Percentiles rank a stretch among this genome's conserved stretches.
These are phyloP conservation scores for Trichogramma evanescens DNA, from an alignment of 2,888 invertebrate species.

Conservation along the genomic window DNA sequence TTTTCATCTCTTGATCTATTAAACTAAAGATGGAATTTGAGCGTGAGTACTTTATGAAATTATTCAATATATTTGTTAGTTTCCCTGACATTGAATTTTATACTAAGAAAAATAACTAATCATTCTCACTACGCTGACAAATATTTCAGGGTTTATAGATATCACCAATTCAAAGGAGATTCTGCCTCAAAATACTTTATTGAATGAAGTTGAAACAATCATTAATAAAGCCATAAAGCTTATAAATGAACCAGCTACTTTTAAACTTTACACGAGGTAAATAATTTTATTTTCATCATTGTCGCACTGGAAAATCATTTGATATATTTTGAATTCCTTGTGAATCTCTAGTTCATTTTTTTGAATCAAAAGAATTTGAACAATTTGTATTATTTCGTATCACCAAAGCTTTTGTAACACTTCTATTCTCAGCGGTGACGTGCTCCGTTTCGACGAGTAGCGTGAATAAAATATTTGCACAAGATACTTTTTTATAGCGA, in stretches of 20 bases:
- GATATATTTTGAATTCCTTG: too few species aligned
- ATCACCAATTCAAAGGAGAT: conserved; percentile 17
- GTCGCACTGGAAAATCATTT: neutral
- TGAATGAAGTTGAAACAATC: conserved; percentile 33
- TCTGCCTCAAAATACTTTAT: conserved; percentile 30
- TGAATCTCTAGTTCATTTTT: neutral
- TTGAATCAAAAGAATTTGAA: neutral
- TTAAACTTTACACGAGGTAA: conserved; percentile 38
- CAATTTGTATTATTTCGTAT: neutral
- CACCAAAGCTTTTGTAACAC: too few species aligned
- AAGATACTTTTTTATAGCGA: too few species aligned
- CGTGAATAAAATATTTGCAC: too few species aligned
- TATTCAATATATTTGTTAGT: neutral
- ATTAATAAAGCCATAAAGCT: conserved; percentile 29
- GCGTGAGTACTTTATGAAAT: conserved; percentile 2
- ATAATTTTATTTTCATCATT: neutral
- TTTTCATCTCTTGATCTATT: conserved; percentile 12
- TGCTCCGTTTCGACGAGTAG: too few species aligned
- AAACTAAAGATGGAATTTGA: conserved; percentile 6
- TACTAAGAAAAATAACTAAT: neutral
- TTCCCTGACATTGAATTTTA: neutral
- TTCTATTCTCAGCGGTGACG: too few species aligned
- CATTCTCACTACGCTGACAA: neutral
- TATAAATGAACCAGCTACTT: conserved; percentile 32
- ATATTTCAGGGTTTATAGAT: conserved; percentile 10